A percentile compares a stretch with the other conserved stretches of the same genome.
Conservation (phyloP, 2,888 invertebrate species). For the Thymelicus acteon region DNA sequence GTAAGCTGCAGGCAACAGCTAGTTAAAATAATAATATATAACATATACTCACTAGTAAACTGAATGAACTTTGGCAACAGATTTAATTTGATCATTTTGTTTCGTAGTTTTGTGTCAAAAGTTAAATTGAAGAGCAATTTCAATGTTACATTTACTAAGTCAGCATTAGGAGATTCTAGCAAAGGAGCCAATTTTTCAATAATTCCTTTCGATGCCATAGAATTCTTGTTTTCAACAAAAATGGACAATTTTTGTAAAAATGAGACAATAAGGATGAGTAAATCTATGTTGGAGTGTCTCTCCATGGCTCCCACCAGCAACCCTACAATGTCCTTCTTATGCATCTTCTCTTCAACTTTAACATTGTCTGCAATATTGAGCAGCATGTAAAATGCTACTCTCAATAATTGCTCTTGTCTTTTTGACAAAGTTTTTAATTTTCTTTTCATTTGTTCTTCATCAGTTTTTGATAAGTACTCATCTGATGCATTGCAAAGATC, state of each 20-base stretch:
- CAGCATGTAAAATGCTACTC: conserved; percentile 96
- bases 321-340: conserved; percentile 95
- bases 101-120: conserved; percentile 94
- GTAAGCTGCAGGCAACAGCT: no score
- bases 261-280: conserved; percentile 94
- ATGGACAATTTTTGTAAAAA: conserved; percentile 98
- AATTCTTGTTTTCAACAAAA: conserved; percentile 96
- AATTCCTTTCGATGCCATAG: conserved; percentile 93
- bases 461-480: conserved; percentile 82
- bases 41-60: conserved; percentile 88
- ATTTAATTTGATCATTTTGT: conserved; percentile 95
- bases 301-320: conserved; percentile 95
- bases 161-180: conserved; percentile 87
- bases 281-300: conserved; percentile 93
- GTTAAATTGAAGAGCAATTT: conserved; percentile 97
- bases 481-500: conserved; percentile 83
- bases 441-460: conserved; percentile 90
- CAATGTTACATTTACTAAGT: conserved; percentile 92
- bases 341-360: conserved; percentile 98
- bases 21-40: neutral
- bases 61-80: conserved; percentile 95
- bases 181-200: conserved; percentile 93
- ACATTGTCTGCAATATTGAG: conserved; percentile 98
- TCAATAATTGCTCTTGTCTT: conserved; percentile 96
- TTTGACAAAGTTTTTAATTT: conserved; percentile 92